Evolutionary conservation across 2,113 vertebrate species (phyloP), one percentile per base, ranked within the genome.

Genomic region (Scartelaos histophorus): DNA sequence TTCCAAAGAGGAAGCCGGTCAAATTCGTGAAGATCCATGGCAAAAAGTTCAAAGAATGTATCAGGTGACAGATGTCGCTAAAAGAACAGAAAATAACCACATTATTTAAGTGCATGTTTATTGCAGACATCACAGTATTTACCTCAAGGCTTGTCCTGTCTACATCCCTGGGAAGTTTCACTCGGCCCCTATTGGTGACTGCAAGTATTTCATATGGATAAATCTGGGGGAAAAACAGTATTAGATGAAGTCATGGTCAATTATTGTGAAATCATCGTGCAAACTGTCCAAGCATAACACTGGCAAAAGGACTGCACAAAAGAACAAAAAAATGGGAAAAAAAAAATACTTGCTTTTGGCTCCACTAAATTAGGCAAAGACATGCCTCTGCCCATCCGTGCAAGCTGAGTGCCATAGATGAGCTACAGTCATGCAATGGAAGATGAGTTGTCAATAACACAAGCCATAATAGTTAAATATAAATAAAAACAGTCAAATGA

Each of bases 361-460:
- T 99, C 96, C 96, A 97, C 90, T 95, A 99, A 96, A 94, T 99
- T 98, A 94, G 97, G 97, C 97, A 99, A 97, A 76, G 97, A 99
- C 56, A 95, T 93, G 69, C 97, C 97, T 92, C 97, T 94, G 88
- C 97, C 96, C 97, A 96, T 95, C 92, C 94, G 93, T 92, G 94
- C 89, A 79, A 93, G 93, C 79, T 94, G 94, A 90, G 93, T 91
- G 89, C 96, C 97, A 94, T 93, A 91, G 91, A 89, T 91, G 82
- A 89, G 93, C 96, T 94, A 94, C 66, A 93, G 83, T 93, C 84
- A 92, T 88, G 92, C 87, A 74, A 74, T 69, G 66, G 66, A 56
- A 78, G 79, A 66, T 35, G 53, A 70, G 56, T 56, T 56, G 67
- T 78, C 56, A 68, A 51, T 67, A 65, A 46, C 56, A 19, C 51